phyloP scores from a whole-genome alignment of 2,888 invertebrate species.

The Pimpla rufipes region DNA sequence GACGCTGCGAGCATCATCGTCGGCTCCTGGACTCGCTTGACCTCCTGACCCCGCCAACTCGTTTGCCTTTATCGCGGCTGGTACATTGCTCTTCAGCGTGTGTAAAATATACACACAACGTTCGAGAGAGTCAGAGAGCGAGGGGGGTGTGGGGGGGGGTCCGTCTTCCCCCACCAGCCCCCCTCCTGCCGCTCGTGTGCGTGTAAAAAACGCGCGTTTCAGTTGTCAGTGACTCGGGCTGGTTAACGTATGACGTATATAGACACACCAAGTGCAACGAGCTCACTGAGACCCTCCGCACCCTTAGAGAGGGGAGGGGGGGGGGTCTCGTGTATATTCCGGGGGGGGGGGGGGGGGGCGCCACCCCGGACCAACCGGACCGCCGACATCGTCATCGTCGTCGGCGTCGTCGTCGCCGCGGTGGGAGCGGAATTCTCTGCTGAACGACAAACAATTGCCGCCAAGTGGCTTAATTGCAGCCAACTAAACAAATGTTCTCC shows the following conservation, averaged over 20 bases:
- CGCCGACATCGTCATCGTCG: constrained; percentile 44
- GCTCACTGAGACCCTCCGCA: constrained; percentile 37
- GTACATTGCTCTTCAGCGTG: constrained; percentile 71
- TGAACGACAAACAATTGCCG: constrained; percentile 86
- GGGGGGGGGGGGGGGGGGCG: too few species aligned
- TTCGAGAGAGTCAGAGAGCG: too few species aligned
- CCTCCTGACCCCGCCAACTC: constrained; percentile 83
- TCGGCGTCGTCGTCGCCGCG: constrained; percentile 62
- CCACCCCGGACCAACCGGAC: constrained; percentile 43
- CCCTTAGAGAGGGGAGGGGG: constrained; percentile 42
- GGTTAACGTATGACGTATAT: constrained; percentile 27
- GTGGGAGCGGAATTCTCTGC: constrained; percentile 85
- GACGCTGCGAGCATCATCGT: constrained; percentile 55
- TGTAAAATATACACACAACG: constrained; percentile 34
- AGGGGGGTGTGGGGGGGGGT: not conserved
- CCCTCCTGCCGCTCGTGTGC: constrained; percentile 47
- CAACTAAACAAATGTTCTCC: constrained; percentile 85
- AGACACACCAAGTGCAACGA: constrained; percentile 8
- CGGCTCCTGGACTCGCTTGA: constrained; percentile 84
- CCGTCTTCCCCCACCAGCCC: constrained; percentile 31
- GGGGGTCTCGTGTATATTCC: too few species aligned
- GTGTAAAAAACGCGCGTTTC: constrained; percentile 65
- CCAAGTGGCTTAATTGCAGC: constrained; percentile 86
- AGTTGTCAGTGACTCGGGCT: constrained; percentile 38
- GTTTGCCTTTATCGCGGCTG: constrained; percentile 84